Conservation (phyloP, 1,140 invertebrate species). For the Leptinotarsa defecta region DNA sequence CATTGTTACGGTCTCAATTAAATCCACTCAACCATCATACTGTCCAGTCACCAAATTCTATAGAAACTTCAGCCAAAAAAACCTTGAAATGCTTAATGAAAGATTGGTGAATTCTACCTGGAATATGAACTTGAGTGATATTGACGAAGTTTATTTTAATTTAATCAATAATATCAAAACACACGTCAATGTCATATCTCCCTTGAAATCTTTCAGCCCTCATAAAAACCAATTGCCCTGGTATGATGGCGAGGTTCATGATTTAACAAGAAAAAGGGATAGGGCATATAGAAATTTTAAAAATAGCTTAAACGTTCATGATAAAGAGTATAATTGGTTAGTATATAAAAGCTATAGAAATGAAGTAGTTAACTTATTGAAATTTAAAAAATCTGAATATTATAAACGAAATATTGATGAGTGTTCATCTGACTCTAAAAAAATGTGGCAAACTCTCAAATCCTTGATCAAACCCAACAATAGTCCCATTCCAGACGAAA, state of each 20-base stretch:
- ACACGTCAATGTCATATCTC: conserved; percentile 1
- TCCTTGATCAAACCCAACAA: not conserved
- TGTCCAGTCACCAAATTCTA: not conserved
- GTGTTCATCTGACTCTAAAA: conserved; percentile 2
- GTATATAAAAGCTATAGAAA: conserved; percentile 12
- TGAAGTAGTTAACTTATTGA: conserved; percentile 12
- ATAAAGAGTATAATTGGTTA: not conserved
- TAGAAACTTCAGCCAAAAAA: conserved; percentile 2
- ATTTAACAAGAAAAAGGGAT: conserved; percentile 9
- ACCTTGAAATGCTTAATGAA: not conserved
- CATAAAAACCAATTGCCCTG: conserved; percentile 10
- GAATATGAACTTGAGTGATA: conserved; percentile 12
- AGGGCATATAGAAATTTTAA: not conserved
- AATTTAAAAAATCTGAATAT: conserved; percentile 6
- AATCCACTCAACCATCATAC: conserved; percentile 1
- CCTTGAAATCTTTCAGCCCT: conserved; percentile 1
- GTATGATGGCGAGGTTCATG: not conserved
- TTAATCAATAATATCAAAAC: not conserved
- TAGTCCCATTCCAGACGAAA: too few relatives aligned
- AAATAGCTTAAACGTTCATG: conserved; percentile 1
- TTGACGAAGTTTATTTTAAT: not conserved
- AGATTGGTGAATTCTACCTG: not conserved
- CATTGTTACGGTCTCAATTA: conserved; percentile 2
- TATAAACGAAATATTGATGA: conserved; percentile 15
- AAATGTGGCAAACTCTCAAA: conserved; percentile 7